A percentile compares a stretch with the other conserved stretches of the same genome.
Conservation (phyloP, 2,797 vertebrate species). For the Semotilus atromaculatus region DNA sequence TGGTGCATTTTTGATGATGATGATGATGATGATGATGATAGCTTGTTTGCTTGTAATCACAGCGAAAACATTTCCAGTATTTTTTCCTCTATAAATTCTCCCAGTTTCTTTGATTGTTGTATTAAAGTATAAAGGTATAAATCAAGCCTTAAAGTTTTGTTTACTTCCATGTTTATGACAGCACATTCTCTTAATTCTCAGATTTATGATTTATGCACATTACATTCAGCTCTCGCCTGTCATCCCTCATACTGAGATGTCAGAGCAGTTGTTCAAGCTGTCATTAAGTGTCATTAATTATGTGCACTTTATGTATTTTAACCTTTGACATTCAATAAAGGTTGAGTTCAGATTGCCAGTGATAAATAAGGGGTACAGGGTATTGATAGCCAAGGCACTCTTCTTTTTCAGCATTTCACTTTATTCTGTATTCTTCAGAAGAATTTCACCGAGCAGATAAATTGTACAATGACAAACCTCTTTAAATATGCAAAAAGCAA, state of each 20-base stretch:
- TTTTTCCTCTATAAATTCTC: background rate
- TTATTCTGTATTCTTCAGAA: background rate
- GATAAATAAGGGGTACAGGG: background rate
- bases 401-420: background rate
- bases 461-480: background rate
- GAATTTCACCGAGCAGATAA: background rate
- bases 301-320: constrained; percentile 26
- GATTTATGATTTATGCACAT: background rate
- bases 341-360: constrained; percentile 2
- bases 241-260: background rate
- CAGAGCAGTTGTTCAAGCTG: constrained; percentile 13
- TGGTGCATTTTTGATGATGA: background rate
- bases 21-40: background rate
- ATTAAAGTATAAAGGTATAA: background rate
- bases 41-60: background rate
- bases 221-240: background rate
- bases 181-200: background rate
- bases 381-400: background rate
- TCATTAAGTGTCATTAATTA: constrained; percentile 26
- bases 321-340: constrained; percentile 33
- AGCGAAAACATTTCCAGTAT: background rate
- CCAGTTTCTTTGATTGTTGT: background rate
- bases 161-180: background rate
- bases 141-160: background rate
- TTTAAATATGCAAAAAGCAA: constrained; percentile 12